These are phyloP conservation scores for Tilapia sparmanii DNA, from an alignment of 2,113 vertebrate species.

Conservation along the genomic window DNA sequence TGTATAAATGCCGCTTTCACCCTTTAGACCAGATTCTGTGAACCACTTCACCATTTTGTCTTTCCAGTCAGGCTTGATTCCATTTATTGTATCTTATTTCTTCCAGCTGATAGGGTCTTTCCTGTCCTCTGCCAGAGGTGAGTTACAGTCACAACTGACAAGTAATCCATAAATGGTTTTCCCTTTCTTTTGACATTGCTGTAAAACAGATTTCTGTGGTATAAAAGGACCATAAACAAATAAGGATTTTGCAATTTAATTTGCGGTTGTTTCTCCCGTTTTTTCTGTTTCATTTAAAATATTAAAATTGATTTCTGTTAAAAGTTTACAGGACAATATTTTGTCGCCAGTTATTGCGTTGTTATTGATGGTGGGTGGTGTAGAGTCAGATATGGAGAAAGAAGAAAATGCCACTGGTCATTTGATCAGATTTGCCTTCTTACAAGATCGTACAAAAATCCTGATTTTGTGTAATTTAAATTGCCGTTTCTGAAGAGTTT, in stretches of 20 bases:
- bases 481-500: not conserved
- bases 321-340: slow-evolving; percentile 18
- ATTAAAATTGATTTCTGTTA: slow-evolving; percentile 39
- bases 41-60: not conserved
- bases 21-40: not conserved
- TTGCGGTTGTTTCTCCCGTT: not conserved
- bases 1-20: not conserved
- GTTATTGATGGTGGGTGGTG: not conserved
- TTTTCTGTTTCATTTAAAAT: not conserved
- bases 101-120: not conserved
- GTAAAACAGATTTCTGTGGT: slow-evolving; percentile 20
- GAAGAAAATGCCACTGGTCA: not conserved
- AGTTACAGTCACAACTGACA: not conserved
- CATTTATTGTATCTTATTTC: slow-evolving; percentile 7
- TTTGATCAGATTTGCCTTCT: not conserved
- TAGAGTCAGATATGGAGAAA: not conserved
- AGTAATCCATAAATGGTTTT: slow-evolving; percentile 43
- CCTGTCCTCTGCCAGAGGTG: slow-evolving; percentile 11
- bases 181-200: slow-evolving; percentile 10
- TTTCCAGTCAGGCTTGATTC: not conserved
- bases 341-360: not conserved
- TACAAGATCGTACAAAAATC: not conserved
- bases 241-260: slow-evolving; percentile 4
- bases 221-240: slow-evolving; percentile 42
- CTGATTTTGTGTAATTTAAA: not conserved